phyloP scores from a whole-genome alignment of 1,140 invertebrate genomes.

The Meloidogyne chitwoodi region DNA sequence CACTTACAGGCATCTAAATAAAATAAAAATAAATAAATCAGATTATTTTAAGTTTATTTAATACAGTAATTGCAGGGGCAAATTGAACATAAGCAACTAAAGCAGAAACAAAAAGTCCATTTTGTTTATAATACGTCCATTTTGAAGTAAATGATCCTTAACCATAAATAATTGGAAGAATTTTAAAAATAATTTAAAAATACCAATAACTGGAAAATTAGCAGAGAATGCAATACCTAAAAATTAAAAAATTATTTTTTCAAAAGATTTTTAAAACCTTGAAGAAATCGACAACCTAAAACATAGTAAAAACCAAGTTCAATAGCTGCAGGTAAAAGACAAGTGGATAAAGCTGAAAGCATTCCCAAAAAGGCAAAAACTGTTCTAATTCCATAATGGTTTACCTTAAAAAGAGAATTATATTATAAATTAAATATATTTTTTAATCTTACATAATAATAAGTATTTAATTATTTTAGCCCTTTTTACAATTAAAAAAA shows the following conservation, averaged over 20 bases:
- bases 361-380: constrained; percentile 38
- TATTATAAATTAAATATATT: not conserved
- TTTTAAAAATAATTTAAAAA: not conserved
- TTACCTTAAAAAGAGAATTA: constrained; percentile 31
- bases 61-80: constrained; percentile 46
- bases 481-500: too few species aligned
- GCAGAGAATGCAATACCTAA: constrained; percentile 46
- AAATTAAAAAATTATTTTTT: not conserved
- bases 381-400: constrained; percentile 46
- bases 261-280: constrained; percentile 24
- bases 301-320: constrained; percentile 43
- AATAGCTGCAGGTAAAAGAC: constrained; percentile 35
- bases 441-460: constrained; percentile 7
- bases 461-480: too few species aligned
- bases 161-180: not conserved
- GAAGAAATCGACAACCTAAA: constrained; percentile 41
- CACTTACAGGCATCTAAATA: constrained; percentile 48
- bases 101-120: constrained; percentile 51
- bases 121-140: constrained; percentile 57
- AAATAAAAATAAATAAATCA: not conserved
- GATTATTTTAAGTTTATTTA: not conserved
- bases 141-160: constrained; percentile 49
- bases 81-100: constrained; percentile 49
- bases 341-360: constrained; percentile 37
- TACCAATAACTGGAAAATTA: constrained; percentile 54